Base-by-base conservation (phyloP, 2,113 vertebrate genomes). In the Agapornis roseicollis region DNA sequence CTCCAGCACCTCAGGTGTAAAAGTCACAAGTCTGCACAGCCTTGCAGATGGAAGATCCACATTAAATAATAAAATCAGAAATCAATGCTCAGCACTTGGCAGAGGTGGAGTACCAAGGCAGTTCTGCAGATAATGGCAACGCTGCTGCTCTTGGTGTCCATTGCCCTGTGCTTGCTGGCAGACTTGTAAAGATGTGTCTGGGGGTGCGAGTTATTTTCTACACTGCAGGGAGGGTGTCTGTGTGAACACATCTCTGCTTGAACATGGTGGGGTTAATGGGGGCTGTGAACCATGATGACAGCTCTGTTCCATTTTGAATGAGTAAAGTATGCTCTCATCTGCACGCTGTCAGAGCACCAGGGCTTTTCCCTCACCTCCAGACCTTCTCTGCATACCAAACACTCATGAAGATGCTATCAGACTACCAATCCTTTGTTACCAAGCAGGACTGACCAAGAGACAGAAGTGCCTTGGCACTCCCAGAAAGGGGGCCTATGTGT, bases 1-100 rank as follows among this genome's bases (percentile, higher is more conserved):
- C 81, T 88, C 93, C 64, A 15, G 61, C 90, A 90, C 68, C 55
- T 93, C 82, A 33, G 61, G 52, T 95, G 93, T 79, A 77, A 65
- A 61, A 89, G 88, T 69, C 85, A 53, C 90, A 85, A 37, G 37
- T 76, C 47, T 89, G 60, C 80, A 73, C 52, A 87, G 69, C 80
- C 52, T 55, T 58, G 72, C 89, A 91, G 91, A 7, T 78, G 86
- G 91, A 29, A 74, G 60, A 86, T 15, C 33, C 46, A 4, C 6
- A 2, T 78, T 60, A 60, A 94, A 79, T 50, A 84, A 74, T 69
- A 15, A 42, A 83, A 66, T 24, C 84, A 4, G 0, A 63, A 86
- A 80, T 78, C 25, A 2, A 25, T 37, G 37, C 3, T 1, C n/a
- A 49, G 52, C 77, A 6, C 47, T 74, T 66, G 55, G 73, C 44